These are phyloP conservation scores for Coptodon rendalli DNA, from an alignment of 2,113 vertebrate genomes.

Conservation along the genomic window DNA sequence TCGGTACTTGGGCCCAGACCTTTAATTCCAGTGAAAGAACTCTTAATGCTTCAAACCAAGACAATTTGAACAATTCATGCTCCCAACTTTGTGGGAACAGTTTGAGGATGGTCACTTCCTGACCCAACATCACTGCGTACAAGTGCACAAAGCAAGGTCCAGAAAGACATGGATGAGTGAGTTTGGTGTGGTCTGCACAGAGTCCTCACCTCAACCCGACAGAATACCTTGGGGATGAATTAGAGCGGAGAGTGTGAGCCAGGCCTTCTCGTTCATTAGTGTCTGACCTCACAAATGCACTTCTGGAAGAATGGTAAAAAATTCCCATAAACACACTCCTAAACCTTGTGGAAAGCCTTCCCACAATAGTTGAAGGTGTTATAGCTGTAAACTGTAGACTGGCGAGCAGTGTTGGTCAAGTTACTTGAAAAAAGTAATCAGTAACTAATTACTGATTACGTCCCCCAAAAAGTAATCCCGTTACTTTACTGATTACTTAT, in stretches of 20 bases:
- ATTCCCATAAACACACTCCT: neutral
- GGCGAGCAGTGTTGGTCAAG: neutral
- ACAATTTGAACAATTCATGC: neutral
- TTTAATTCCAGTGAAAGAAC: neutral
- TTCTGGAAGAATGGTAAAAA: neutral
- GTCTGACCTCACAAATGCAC: neutral
- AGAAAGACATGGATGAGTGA: no score
- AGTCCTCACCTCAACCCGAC: neutral
- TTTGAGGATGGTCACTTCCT: neutral
- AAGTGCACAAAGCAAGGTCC: neutral
- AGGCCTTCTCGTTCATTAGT: neutral
- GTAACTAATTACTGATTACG: no score
- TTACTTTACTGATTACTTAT: no score
- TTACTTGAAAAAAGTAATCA: no score
- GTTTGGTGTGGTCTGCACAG: neutral
- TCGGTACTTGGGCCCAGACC: neutral
- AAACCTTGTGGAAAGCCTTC: rapidly evolving
- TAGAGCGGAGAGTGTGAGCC: neutral
- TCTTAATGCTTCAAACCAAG: neutral
- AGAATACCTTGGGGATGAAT: neutral
- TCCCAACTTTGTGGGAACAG: neutral
- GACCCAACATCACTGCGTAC: neutral
- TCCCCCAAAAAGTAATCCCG: no score
- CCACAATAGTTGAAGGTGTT: neutral
- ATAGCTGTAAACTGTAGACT: neutral